A percentile compares a stretch with the other conserved stretches of the same genome.
Evolutionary conservation across 2,113 vertebrate genomes (phyloP).

Genomic region (Psophia crepitans): DNA sequence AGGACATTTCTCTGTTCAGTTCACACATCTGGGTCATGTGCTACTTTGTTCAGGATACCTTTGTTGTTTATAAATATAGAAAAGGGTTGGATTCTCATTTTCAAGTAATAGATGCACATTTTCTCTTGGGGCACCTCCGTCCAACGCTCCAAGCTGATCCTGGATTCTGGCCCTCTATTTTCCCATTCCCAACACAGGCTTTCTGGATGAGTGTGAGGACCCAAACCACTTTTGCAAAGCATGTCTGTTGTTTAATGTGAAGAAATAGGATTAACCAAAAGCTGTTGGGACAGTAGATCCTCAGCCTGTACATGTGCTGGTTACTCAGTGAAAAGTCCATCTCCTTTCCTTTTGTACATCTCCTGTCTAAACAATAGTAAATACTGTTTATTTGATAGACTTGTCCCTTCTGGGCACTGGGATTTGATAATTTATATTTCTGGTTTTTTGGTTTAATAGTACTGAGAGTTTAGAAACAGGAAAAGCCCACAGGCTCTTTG

Average conservation of each 20-base stretch:
- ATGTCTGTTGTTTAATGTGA: neutral
- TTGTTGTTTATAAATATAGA: conserved; percentile 78
- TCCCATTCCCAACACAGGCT: conserved; percentile 9
- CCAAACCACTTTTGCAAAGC: conserved; percentile 29
- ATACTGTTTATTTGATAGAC: conserved; percentile 80
- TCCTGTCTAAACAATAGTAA: conserved; percentile 70
- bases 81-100: conserved; percentile 77
- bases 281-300: neutral
- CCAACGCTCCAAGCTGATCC: conserved; percentile 44
- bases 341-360: conserved; percentile 48
- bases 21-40: conserved; percentile 76
- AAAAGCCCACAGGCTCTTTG: conserved; percentile 85
- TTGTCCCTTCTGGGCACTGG: conserved; percentile 75
- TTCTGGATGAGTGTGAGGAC: conserved; percentile 48
- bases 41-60: conserved; percentile 74
- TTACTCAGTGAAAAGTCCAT: conserved; percentile 67
- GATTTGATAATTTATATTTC: conserved; percentile 74
- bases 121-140: conserved; percentile 45
- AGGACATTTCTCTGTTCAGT: conserved; percentile 74
- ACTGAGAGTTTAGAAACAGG: conserved; percentile 81
- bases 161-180: conserved; percentile 20
- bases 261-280: neutral
- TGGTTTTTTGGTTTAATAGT: conserved; percentile 80
- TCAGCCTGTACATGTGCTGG: conserved; percentile 40
- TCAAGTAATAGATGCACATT: conserved; percentile 73